Evolutionary conservation across 2,113 vertebrate genomes (phyloP).

Genomic region (Ochotona princeps): DNA sequence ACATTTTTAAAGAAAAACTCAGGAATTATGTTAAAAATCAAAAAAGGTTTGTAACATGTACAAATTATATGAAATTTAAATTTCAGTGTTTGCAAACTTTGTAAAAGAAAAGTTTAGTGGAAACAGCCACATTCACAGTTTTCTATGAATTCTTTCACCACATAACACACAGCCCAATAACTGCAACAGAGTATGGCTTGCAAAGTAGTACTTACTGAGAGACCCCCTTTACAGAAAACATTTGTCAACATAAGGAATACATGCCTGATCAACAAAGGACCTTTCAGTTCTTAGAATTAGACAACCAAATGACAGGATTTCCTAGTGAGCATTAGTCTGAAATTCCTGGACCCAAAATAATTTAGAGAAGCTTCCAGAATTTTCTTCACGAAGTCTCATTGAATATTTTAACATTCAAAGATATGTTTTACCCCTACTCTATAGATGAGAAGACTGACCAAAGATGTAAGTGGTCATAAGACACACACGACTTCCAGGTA

Average conservation of each 20-base stretch:
- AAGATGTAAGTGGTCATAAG: neutral
- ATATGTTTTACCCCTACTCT: neutral
- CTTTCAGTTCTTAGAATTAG: neutral
- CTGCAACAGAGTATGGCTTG: neutral
- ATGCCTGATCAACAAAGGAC: neutral
- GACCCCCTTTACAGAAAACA: neutral
- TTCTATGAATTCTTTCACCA: neutral
- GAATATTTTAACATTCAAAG: neutral
- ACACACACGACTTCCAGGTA: neutral
- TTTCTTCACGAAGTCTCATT: neutral
- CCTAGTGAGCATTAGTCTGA: neutral
- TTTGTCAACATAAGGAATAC: constrained; percentile 5
- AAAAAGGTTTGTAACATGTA: neutral
- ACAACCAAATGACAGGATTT: neutral
- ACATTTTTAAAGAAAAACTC: too few relatives aligned
- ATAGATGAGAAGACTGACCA: constrained; percentile 39
- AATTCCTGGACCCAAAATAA: neutral
- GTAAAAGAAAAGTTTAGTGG: constrained; percentile 9
- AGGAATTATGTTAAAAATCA: neutral
- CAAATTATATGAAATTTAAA: constrained; percentile 42
- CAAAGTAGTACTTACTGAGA: constrained; percentile 11
- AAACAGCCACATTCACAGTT: neutral
- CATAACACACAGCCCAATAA: neutral
- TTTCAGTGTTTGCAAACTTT: neutral
- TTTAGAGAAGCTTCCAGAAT: neutral